Conservation (phyloP, 2,113 vertebrate species). For the Anser brachyrhynchus region DNA sequence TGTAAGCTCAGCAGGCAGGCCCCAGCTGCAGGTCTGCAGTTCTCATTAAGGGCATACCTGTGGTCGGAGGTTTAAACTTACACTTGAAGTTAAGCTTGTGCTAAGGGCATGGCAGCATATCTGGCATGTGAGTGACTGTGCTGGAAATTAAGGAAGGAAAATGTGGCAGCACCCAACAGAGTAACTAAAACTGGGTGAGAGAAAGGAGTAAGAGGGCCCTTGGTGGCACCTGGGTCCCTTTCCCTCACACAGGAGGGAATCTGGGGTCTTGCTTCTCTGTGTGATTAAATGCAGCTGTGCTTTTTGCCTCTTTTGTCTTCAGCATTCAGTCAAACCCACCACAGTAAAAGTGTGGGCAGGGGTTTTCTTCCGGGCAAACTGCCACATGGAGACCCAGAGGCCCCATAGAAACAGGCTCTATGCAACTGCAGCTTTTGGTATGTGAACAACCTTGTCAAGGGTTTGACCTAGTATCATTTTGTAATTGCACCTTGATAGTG, state of each 20-base stretch:
- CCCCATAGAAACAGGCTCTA: too few relatives aligned
- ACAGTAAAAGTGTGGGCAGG: too few relatives aligned
- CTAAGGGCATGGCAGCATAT: background rate
- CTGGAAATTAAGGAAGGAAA: background rate
- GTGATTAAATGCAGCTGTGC: background rate
- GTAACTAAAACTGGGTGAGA: background rate
- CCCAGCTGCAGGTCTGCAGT: background rate
- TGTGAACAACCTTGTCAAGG: background rate
- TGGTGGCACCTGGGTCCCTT: background rate
- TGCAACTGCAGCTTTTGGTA: background rate
- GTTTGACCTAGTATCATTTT: background rate
- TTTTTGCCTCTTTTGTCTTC: background rate
- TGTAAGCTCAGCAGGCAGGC: background rate
- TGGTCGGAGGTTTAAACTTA: background rate
- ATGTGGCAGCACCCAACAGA: background rate
- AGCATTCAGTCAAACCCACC: background rate
- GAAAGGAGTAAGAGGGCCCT: rapidly evolving
- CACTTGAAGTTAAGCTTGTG: background rate
- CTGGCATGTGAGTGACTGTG: background rate
- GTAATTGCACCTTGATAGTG: background rate
- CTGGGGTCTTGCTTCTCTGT: background rate
- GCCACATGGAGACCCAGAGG: too few relatives aligned
- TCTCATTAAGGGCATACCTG: background rate
- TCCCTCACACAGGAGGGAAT: background rate
- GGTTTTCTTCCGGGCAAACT: background rate